These are phyloP conservation scores for Calameuta pallipes DNA, from an alignment of 2,888 invertebrate species.

Conservation along the genomic window DNA sequence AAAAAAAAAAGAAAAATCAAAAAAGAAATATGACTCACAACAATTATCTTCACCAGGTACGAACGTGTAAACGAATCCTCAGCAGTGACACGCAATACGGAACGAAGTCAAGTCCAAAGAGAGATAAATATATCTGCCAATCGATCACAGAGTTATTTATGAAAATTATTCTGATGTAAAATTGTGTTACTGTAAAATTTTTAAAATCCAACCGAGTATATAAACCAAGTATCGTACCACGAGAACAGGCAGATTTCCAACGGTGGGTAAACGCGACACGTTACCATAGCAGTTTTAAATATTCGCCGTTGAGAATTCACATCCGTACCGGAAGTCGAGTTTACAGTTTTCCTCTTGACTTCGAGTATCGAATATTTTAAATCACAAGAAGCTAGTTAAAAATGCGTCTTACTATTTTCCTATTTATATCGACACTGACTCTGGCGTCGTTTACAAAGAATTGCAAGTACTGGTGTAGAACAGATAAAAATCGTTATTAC, in stretches of 20 bases:
- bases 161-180: not conserved
- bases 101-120: not conserved
- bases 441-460: not conserved
- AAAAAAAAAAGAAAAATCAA: not conserved
- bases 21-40: not conserved
- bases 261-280: not conserved
- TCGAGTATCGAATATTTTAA: not conserved
- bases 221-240: not conserved
- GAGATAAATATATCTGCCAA: not conserved
- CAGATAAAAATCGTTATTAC: slow-evolving; percentile 36
- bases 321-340: not conserved
- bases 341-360: not conserved
- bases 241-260: not conserved
- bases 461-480: slow-evolving; percentile 50
- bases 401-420: not conserved
- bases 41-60: not conserved
- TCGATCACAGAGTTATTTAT: not conserved
- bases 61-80: not conserved
- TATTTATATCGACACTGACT: not conserved
- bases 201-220: not conserved
- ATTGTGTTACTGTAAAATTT: not conserved
- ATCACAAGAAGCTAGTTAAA: not conserved
- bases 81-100: not conserved
- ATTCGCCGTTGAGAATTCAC: not conserved
- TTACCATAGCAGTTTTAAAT: not conserved